phyloP scores from a whole-genome alignment of 2,113 vertebrate genomes.

The Silurus asotus region DNA sequence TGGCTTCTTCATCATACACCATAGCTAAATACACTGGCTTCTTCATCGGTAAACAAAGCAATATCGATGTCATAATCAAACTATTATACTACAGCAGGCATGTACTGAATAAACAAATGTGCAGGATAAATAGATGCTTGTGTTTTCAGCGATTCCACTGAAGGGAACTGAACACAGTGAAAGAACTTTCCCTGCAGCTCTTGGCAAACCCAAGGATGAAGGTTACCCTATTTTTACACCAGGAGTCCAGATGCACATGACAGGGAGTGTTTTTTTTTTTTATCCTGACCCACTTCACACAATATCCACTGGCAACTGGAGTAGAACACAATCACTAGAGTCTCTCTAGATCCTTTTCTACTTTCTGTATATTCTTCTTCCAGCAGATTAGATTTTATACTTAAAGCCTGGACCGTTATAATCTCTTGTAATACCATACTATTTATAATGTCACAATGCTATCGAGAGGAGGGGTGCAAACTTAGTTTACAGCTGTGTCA shows the following conservation, averaged over 20 bases:
- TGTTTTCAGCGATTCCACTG: not conserved
- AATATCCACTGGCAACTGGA: not conserved
- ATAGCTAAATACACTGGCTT: too few species aligned
- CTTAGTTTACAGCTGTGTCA: not conserved
- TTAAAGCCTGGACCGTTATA: constrained; percentile 9
- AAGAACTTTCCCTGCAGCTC: constrained; percentile 13
- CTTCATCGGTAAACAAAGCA: not conserved
- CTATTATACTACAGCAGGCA: not conserved
- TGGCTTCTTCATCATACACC: too few species aligned
- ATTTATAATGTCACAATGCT: constrained; percentile 9
- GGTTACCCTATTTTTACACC: constrained; percentile 30
- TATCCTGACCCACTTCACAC: constrained; percentile 22
- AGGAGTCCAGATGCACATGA: constrained; percentile 27
- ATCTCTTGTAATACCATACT: not conserved
- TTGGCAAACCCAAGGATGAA: constrained; percentile 16
- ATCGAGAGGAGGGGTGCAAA: not conserved
- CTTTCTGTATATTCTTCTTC: constrained; percentile 6
- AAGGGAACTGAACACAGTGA: not conserved
- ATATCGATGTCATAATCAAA: not conserved
- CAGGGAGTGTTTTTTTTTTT: not conserved
- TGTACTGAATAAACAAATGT: not conserved
- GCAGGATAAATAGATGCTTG: not conserved
- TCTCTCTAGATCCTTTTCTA: constrained; percentile 12
- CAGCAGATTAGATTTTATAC: constrained; percentile 18
- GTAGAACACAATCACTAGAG: not conserved